Evolutionary conservation across 2,888 invertebrate species (phyloP).

Genomic region (Drosophila conformis): DNA sequence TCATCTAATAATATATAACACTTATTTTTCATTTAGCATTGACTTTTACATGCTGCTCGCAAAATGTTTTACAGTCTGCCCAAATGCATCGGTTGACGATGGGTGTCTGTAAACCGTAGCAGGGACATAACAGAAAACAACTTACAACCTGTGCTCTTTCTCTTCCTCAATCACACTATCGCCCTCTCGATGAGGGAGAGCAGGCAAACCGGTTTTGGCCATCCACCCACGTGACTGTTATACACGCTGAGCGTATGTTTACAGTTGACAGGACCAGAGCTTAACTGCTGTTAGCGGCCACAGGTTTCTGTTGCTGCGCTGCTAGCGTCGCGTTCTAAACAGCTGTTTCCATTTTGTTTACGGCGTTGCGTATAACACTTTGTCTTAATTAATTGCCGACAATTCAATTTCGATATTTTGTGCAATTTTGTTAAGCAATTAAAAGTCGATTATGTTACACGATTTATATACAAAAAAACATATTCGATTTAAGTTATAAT

Average conservation of each 20-base stretch:
- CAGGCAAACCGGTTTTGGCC: constrained; percentile 31
- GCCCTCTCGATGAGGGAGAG: background rate
- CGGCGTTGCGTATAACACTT: constrained; percentile 51
- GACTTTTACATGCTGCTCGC: background rate
- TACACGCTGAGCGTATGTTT: constrained; percentile 30
- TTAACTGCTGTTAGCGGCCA: constrained; percentile 64
- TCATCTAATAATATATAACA: background rate
- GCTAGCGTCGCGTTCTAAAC: constrained; percentile 36
- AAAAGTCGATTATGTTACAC: background rate
- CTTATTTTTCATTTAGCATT: background rate
- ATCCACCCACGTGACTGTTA: constrained; percentile 56
- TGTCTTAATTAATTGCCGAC: constrained; percentile 17
- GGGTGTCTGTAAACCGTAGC: constrained; percentile 5
- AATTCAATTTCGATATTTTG: constrained; percentile 20
- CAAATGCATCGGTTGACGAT: constrained; percentile 12
- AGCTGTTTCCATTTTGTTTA: constrained; percentile 61
- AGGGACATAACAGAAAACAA: constrained; percentile 18
- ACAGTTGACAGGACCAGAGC: constrained; percentile 42
- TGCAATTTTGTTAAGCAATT: background rate
- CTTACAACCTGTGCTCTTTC: constrained; percentile 20
- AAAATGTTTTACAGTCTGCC: background rate
- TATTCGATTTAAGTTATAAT: background rate
- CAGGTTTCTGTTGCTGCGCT: constrained; percentile 65
- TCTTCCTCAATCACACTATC: constrained; percentile 1
- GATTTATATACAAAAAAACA: background rate